Base-by-base conservation (phyloP, 1,140 invertebrate species). In the Cydia strobilella region DNA sequence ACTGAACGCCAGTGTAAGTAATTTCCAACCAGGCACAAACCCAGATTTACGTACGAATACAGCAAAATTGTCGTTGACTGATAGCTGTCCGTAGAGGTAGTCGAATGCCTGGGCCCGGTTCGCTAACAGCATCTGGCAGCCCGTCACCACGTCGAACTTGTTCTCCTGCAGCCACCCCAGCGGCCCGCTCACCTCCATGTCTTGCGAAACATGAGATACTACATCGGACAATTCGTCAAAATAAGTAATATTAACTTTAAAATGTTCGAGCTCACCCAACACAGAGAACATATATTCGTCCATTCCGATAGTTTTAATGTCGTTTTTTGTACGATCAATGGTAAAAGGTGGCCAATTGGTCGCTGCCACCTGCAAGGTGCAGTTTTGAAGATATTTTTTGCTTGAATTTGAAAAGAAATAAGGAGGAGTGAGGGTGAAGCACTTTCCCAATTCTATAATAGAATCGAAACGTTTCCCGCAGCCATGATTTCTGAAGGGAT, bases 1-100 rank as follows among this genome's bases (percentile, higher is more conserved):
- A 10, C 80, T n/a, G 15, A 91, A 91, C 78, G 84, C 89, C 9
- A 83, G 71, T 73, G 84, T 86, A 12, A 85, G 39, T 31, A 82
- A 80, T 73, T 83, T 84, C 82, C 83, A 89, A 12, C 23, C 7
- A 0, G 81, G 74, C 0, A 87, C 76, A 6, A 23, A 12, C n/a
- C 63, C 65, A 1, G 90, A 81, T 71, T 72, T 84, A 54, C 84
- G 80, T 1, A 91, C 88, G 5, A 85, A 45, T 13, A 85, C 74
- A 7, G 75, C 76, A 0, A 90, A 12, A 3, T 87, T 80, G 18
- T 91, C 90, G 9, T 59, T 74, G n/a, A 76, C 82, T 9, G 80
- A 76, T 18, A 84, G 71, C 51, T 87, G 83, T 0, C 75, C 76
- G 12, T 54, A 84, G 0, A 89, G 66, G 54, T 80, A 90, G 7